A percentile compares a stretch with the other conserved stretches of the same genome.
Evolutionary conservation across 2,113 vertebrate species (phyloP).

Genomic region (Panthera leo): DNA sequence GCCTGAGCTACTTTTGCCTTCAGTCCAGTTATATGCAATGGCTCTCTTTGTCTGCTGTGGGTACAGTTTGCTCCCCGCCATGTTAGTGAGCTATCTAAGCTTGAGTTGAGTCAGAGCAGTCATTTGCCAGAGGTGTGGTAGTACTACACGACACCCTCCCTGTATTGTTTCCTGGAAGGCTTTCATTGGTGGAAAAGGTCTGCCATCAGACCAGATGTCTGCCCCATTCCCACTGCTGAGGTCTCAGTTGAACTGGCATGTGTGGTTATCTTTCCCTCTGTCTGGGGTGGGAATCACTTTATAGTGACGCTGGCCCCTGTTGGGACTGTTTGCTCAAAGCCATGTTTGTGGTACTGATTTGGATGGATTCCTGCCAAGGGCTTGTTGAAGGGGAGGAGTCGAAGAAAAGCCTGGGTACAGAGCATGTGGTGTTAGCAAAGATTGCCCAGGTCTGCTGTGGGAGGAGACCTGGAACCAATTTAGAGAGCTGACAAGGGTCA

Average conservation of each 20-base stretch:
- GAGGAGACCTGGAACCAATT: not conserved
- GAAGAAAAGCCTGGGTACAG: not conserved
- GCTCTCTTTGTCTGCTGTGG: not conserved
- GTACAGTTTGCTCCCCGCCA: not conserved
- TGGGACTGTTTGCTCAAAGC: not conserved
- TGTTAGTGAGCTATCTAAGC: not conserved
- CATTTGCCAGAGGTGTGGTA: not conserved
- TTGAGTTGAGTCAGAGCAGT: not conserved
- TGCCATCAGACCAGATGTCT: not conserved
- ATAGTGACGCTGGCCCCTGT: not conserved
- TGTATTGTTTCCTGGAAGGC: not conserved
- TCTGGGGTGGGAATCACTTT: not conserved
- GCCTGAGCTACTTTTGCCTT: not conserved
- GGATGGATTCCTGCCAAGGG: not conserved
- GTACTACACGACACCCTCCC: not conserved
- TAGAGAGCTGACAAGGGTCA: not conserved
- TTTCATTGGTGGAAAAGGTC: not conserved
- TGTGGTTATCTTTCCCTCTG: not conserved
- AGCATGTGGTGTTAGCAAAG: not conserved
- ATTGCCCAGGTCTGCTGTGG: not conserved
- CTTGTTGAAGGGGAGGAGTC: not conserved
- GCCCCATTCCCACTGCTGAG: not conserved
- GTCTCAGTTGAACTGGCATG: not conserved
- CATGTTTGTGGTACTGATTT: not conserved
- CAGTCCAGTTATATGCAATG: not conserved